Percentiles rank a stretch among this genome's conserved stretches.
These are phyloP conservation scores for Drosophila punjabiensis DNA, from an alignment of 1,140 invertebrate species.

Conservation along the genomic window DNA sequence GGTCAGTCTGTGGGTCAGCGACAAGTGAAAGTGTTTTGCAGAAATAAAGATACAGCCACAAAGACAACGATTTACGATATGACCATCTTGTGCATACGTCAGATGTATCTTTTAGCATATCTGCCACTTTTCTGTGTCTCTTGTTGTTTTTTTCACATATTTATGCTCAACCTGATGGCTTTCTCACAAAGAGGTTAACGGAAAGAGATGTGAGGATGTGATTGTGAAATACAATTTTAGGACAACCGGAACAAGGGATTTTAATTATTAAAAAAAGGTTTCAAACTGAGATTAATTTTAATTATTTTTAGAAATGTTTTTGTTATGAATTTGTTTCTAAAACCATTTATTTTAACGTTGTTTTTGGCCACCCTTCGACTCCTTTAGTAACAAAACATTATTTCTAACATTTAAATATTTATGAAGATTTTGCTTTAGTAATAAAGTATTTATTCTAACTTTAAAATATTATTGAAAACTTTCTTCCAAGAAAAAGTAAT, in stretches of 20 bases:
- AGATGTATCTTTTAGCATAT: slow-evolving; percentile 57
- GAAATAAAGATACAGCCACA: slow-evolving; percentile 62
- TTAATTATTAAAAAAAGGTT: too few species aligned
- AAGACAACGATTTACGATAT: slow-evolving; percentile 72
- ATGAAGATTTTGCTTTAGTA: neutral
- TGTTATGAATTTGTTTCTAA: neutral
- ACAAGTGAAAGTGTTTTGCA: slow-evolving; percentile 67
- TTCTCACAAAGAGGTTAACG: slow-evolving; percentile 35
- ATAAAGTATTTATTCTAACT: too few species aligned
- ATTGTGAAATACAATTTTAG: slow-evolving; percentile 20
- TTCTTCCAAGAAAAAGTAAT: neutral
- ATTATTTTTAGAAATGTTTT: neutral
- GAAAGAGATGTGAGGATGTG: slow-evolving; percentile 15
- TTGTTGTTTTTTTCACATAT: slow-evolving; percentile 29
- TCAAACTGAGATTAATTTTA: neutral
- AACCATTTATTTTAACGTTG: too few species aligned
- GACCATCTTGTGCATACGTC: slow-evolving; percentile 49
- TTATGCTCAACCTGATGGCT: slow-evolving; percentile 30
- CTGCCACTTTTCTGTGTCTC: slow-evolving; percentile 22
- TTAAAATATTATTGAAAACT: too few species aligned
- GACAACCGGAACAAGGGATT: neutral
- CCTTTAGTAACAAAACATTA: too few species aligned
- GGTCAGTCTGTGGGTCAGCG: slow-evolving; percentile 18
- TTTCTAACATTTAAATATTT: too few species aligned
- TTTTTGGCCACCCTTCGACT: too few species aligned